A percentile compares a stretch with the other conserved stretches of the same genome.
These are phyloP conservation scores for Crocallis elinguaria DNA, from an alignment of 2,888 invertebrate genomes.

Conservation along the genomic window DNA sequence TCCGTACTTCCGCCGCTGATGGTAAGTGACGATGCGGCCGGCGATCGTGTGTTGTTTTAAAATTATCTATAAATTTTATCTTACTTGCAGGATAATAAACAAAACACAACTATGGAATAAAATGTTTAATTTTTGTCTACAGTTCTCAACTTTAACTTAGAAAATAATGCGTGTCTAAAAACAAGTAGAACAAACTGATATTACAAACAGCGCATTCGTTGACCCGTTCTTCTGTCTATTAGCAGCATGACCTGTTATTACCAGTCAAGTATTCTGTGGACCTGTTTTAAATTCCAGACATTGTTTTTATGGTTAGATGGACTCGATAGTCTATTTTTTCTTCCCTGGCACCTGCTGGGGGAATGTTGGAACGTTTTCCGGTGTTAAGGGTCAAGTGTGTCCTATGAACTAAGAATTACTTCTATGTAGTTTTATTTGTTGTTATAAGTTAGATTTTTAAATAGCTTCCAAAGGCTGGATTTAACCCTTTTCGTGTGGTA, in stretches of 20 bases:
- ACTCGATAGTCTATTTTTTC: conserved; percentile 9
- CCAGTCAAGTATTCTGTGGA: background rate
- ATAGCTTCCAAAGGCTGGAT: no score
- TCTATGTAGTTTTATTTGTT: no score
- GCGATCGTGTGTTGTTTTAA: no score
- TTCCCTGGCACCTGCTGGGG: conserved; percentile 14
- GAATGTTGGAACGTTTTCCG: conserved; percentile 4
- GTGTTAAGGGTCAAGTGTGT: background rate
- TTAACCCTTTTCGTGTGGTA: no score
- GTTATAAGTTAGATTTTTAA: no score
- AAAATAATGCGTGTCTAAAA: background rate
- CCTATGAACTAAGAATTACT: background rate
- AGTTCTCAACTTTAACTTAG: no score
- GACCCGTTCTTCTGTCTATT: background rate
- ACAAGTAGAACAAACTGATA: background rate
- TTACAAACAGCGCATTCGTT: background rate
- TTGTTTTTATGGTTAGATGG: conserved; percentile 18
- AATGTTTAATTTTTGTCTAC: no score
- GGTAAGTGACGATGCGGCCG: no score
- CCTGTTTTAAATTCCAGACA: conserved; percentile 11
- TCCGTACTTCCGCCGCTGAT: no score
- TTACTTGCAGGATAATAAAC: no score
- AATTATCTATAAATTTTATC: no score
- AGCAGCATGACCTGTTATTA: conserved; percentile 3
- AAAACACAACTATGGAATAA: no score